Conservation (phyloP, 2,888 invertebrate species). For the Malacosoma neustria region DNA sequence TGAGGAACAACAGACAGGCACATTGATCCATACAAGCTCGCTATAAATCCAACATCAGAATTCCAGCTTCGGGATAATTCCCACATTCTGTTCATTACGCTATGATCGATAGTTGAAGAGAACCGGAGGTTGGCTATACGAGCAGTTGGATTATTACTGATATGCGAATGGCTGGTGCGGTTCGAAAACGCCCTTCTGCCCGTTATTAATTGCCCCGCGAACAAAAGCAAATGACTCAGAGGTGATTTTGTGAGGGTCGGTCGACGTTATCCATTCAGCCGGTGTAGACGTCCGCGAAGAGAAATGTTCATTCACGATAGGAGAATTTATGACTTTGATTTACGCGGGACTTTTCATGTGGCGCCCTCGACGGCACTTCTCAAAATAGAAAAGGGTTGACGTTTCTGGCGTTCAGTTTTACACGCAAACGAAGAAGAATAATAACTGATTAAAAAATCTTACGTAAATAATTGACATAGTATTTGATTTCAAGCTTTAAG, state of each 20-base stretch:
- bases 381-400: conserved; percentile 67
- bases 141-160: conserved; percentile 63
- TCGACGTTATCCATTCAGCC: conserved; percentile 70
- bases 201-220: conserved; percentile 70
- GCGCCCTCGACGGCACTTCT: conserved; percentile 42
- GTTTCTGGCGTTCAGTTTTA: conserved; percentile 50
- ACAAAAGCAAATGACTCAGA: conserved; percentile 74
- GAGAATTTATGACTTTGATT: conserved; percentile 72
- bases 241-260: conserved; percentile 68
- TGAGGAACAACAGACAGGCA: no score
- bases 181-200: conserved; percentile 63
- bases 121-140: conserved; percentile 35
- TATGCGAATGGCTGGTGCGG: conserved; percentile 59
- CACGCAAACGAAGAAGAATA: no score
- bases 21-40: no score
- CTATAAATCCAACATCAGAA: background rate
- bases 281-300: conserved; percentile 68
- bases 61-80: conserved; percentile 2
- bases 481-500: no score
- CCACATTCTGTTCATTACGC: conserved; percentile 24
- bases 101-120: conserved; percentile 53
- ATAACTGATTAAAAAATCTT: no score
- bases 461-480: no score
- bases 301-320: conserved; percentile 74
- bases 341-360: conserved; percentile 65